Evolutionary conservation across 2,113 vertebrate species (phyloP).

Genomic region (Sitta europaea): DNA sequence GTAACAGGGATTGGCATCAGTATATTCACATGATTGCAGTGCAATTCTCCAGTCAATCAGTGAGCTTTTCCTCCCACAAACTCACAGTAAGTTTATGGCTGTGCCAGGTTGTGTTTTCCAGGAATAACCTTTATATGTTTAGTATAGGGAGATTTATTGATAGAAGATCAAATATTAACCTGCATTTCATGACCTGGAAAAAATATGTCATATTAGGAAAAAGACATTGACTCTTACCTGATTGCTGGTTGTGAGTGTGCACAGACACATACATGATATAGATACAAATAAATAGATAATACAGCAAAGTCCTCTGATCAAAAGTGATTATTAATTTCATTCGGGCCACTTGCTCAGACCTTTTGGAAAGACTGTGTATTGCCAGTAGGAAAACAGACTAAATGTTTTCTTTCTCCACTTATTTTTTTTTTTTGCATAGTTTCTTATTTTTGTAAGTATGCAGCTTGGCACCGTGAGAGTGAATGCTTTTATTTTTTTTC

Average conservation of each 20-base stretch:
- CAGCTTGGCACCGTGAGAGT: neutral
- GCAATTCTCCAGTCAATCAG: neutral
- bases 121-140: neutral
- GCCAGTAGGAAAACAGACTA: neutral
- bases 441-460: neutral
- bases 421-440: neutral
- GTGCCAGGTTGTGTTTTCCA: neutral
- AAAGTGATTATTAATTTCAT: neutral
- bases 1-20: neutral
- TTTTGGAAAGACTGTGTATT: neutral
- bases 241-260: neutral
- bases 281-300: neutral
- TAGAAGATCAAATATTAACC: constrained; percentile 51
- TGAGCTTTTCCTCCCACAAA: neutral
- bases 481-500: neutral
- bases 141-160: neutral
- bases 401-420: neutral
- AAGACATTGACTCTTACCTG: neutral
- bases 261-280: neutral
- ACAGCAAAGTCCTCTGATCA: neutral
- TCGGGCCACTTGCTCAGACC: neutral
- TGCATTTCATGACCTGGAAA: neutral
- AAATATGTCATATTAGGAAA: neutral
- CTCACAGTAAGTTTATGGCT: neutral
- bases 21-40: neutral